Conservation (phyloP, 2,113 vertebrate genomes). For the Scortum barcoo region DNA sequence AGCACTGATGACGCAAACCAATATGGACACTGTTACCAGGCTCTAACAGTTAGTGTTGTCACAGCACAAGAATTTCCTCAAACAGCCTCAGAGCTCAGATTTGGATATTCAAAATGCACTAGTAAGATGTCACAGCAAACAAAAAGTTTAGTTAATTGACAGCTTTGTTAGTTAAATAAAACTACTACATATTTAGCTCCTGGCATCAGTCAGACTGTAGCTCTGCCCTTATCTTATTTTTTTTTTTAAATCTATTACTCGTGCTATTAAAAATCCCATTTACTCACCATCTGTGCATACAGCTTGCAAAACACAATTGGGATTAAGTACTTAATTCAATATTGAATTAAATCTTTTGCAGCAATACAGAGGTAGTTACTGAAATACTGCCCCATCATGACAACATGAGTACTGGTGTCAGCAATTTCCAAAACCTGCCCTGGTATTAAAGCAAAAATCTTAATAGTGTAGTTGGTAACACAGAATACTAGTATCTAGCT, state of each 20-base stretch:
- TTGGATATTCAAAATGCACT: slow-evolving; percentile 14
- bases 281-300: slow-evolving; percentile 23
- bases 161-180: slow-evolving; percentile 2
- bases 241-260: slow-evolving; percentile 26
- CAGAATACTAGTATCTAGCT: background rate
- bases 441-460: background rate
- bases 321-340: slow-evolving; percentile 25
- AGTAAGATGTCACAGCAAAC: slow-evolving; percentile 24
- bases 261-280: slow-evolving; percentile 29
- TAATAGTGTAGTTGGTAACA: background rate
- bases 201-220: background rate
- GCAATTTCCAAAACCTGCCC: background rate
- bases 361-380: background rate
- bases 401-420: background rate
- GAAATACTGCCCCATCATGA: background rate
- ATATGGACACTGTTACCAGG: slow-evolving; percentile 36
- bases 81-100: slow-evolving; percentile 24
- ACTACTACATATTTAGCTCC: background rate
- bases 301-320: slow-evolving; percentile 25
- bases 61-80: background rate
- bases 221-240: slow-evolving; percentile 2
- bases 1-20: slow-evolving; percentile 39
- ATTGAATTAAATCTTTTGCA: slow-evolving; percentile 13
- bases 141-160: slow-evolving; percentile 7
- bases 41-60: slow-evolving; percentile 47